Conservation (phyloP, 2,888 invertebrate species). For the Galerucella calmariensis region DNA sequence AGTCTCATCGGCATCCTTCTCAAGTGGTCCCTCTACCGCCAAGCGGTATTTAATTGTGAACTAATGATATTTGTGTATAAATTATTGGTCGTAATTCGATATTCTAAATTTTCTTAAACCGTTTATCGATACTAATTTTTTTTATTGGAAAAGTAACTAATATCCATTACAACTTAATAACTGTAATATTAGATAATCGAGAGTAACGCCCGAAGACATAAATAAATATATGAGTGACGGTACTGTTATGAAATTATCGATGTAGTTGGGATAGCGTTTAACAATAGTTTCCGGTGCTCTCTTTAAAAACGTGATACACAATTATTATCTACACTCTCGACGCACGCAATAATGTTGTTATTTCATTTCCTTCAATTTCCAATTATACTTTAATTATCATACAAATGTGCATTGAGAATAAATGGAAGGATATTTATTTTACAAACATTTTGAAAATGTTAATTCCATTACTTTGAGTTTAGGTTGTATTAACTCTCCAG, state of each 20-base stretch:
- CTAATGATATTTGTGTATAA: no score
- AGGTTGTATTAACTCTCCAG: no score
- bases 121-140: neutral
- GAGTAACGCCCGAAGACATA: constrained; percentile 26
- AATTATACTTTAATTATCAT: neutral
- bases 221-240: constrained; percentile 26
- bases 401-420: neutral
- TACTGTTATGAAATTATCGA: constrained; percentile 21
- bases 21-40: no score
- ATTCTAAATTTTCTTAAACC: neutral
- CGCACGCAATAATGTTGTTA: neutral
- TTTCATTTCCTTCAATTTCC: constrained; percentile 4
- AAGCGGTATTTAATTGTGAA: no score
- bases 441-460: no score
- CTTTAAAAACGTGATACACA: constrained; percentile 9
- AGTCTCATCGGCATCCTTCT: no score
- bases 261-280: neutral
- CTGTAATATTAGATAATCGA: constrained; percentile 21
- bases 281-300: constrained; percentile 8
- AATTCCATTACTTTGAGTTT: no score
- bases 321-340: constrained; percentile 6
- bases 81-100: no score
- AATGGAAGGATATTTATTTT: neutral
- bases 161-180: constrained; percentile 9
- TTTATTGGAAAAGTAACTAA: neutral